Base-by-base conservation (phyloP, 2,888 invertebrate genomes). In the Melanostoma mellinum region DNA sequence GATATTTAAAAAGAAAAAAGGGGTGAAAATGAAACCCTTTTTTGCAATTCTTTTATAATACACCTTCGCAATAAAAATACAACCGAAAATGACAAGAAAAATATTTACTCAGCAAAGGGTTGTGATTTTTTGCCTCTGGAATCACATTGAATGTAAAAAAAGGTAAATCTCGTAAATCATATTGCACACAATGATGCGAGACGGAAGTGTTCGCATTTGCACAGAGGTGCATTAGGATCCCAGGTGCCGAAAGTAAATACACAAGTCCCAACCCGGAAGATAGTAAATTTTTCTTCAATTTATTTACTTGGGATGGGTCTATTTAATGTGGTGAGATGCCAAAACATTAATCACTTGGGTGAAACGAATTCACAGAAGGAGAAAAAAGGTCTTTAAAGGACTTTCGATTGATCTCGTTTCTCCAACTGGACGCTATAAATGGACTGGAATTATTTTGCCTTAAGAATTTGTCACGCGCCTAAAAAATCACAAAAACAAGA, bases 401-500 rank as follows among this genome's bases (percentile, higher is more conserved):
- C 30, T 36, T 63, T 50, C 50, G n/a, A 63, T 50, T 63, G 20
- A 46, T 61, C 32, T 63, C 9, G 48, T 61, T 61, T 48, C 36
- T 42, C 46, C 8, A 32, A 36, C 52, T 20, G 75, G 63, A 40
- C 63, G 69, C 20, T 20, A 52, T 53, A 52, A 40, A 68, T 58
- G 60, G 38, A 33, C 10, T 56, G 50, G 33, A 50, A 82, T 78
- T 73, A 82, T 82, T 78, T 63, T 33, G 65, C 73, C 77, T 73
- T 82, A 74, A 65, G 52, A 46, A 78, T 82, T 78, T 74, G 77
- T 58, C 82, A 82, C 82, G 77, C 82, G 73, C 77, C 82, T 78
- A 8, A 58, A 10, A 68, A 6, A 65, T 46, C 8, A 33, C 8
- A 72, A n/a, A 67, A 40, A 69, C 48, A 32, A 42, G 71, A 55